Base-by-base conservation (phyloP, 2,888 invertebrate species). In the Pantelozetes paolii region DNA sequence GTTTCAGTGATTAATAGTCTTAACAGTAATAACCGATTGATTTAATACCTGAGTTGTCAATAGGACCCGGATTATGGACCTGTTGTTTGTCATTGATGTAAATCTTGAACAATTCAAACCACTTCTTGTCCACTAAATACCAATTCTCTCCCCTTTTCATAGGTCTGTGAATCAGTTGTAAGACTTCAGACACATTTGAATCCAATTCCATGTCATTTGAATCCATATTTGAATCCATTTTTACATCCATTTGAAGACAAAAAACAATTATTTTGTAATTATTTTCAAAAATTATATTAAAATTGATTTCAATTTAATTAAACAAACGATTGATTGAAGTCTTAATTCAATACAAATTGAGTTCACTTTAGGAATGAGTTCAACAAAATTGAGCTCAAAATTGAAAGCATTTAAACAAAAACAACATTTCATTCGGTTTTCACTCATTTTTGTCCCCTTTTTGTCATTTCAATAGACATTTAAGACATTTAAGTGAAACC, bases 71-170 rank as follows among this genome's bases (percentile, higher is more conserved):
- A 76, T 82, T 81, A n/a, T 80, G 79, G 67, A 79, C 79, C 42
- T 80, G 78, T 36, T 82, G 81, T 40, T 81, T 81, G 23, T 79
- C 79, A 76, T 83, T 82, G 30, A 84, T 82, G 81, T 82, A 85
- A 70, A 82, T 36, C 81, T 77, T 83, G 83, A 83, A 84, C 75
- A 82, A 82, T 75, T 83, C 83, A 76, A 82, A 82, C 84, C 84
- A 85, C 75, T 82, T 82, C 11, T 81, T 78, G 77, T 84, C 84
- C 32, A 84, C 73, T 48, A 85, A 78, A 79, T 82, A 84, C 84
- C 84, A 84, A 76, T 2, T 78, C 57, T 76, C 75, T 54, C 64
- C 75, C 48, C 45, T 54, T 18, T 64, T 57, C 40, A 74, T 40
- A 1, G 71, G 71, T 30, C 40, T 64, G 26, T 69, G 59, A n/a